phyloP scores from a whole-genome alignment of 2,113 vertebrate species.

The Phodopus roborovskii region DNA sequence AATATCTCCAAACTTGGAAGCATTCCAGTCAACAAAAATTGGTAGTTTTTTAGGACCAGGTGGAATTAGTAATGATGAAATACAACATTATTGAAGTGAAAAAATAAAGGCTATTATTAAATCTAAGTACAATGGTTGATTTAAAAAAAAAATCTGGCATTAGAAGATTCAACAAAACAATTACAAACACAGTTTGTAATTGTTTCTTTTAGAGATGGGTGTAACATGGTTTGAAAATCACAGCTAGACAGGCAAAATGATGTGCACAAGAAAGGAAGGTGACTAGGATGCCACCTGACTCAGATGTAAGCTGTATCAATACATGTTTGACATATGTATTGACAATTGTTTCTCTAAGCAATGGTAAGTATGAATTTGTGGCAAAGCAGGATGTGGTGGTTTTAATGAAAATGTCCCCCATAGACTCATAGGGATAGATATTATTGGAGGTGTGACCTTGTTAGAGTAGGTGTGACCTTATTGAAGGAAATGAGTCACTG shows the following conservation, averaged over 20 bases:
- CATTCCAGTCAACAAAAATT: neutral
- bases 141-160: neutral
- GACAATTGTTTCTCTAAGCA: neutral
- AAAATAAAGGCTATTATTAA: neutral
- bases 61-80: neutral
- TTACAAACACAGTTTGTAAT: neutral
- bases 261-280: neutral
- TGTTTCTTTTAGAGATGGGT: neutral
- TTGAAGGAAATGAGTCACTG: neutral
- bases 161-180: neutral
- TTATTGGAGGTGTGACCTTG: neutral
- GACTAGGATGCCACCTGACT: neutral
- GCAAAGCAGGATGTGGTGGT: neutral
- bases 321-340: neutral
- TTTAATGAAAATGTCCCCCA: neutral
- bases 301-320: neutral
- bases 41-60: neutral
- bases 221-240: neutral
- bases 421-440: neutral
- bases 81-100: neutral
- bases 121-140: neutral
- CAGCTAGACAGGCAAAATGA: neutral
- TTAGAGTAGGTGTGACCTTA: neutral
- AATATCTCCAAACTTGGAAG: neutral
- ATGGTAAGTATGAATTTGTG: neutral